Percentiles rank a stretch among this genome's conserved stretches.
Conservation (phyloP, 2,888 invertebrate genomes). For the Leptodirus hochenwartii region DNA sequence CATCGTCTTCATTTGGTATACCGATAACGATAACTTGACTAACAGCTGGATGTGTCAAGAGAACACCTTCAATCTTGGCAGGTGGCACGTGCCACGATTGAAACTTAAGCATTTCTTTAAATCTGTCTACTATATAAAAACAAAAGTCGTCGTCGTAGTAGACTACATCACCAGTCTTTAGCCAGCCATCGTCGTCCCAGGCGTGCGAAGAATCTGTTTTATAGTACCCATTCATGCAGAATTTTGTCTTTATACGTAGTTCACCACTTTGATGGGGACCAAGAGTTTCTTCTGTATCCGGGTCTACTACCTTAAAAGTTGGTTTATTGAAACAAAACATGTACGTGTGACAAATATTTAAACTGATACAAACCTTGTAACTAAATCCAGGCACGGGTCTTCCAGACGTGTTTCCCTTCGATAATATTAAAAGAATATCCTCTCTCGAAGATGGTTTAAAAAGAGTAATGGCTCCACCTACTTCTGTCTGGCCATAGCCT, state of each 20-base stretch:
- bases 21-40: slow-evolving; percentile 14
- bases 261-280: slow-evolving; percentile 32
- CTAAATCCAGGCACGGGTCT: slow-evolving; percentile 21
- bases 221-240: slow-evolving; percentile 28
- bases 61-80: slow-evolving; percentile 13
- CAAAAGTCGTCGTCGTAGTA: slow-evolving; percentile 31
- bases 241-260: slow-evolving; percentile 28
- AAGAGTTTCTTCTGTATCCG: slow-evolving; percentile 18
- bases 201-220: slow-evolving; percentile 27
- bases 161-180: slow-evolving; percentile 33
- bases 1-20: slow-evolving; percentile 14
- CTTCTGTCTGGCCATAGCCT: slow-evolving; percentile 23
- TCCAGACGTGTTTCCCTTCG: slow-evolving; percentile 11
- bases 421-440: neutral
- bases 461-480: slow-evolving; percentile 11
- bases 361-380: slow-evolving; percentile 21
- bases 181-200: slow-evolving; percentile 29
- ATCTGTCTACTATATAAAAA: slow-evolving; percentile 30
- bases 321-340: too few species aligned
- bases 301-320: slow-evolving; percentile 28
- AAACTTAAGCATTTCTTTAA: slow-evolving; percentile 27
- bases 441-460: slow-evolving; percentile 14
- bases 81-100: slow-evolving; percentile 14
- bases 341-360: too few species aligned
- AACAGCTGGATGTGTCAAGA: slow-evolving; percentile 14